Percentiles rank a stretch among this genome's conserved stretches.
Conservation (phyloP, 2,113 vertebrate species). For the Mesitornis unicolor region DNA sequence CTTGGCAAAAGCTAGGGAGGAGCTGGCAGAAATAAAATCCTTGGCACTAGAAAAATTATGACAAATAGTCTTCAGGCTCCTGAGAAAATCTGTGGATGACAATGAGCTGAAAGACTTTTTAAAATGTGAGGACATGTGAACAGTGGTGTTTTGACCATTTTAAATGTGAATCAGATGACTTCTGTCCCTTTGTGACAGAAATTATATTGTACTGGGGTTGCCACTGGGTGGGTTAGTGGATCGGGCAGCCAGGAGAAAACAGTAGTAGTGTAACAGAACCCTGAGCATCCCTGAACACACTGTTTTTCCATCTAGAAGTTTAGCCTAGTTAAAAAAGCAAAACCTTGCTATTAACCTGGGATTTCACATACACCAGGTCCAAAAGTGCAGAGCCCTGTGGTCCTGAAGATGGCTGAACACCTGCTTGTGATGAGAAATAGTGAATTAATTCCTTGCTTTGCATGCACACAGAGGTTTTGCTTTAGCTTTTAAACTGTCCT, state of each 20-base stretch:
- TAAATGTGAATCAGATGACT: neutral
- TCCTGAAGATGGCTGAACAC: neutral
- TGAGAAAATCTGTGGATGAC: neutral
- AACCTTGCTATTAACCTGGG: neutral
- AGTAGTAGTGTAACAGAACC: neutral
- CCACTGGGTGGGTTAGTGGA: neutral
- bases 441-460: neutral
- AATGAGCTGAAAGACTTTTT: neutral
- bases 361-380: neutral
- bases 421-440: rapidly evolving
- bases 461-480: rapidly evolving
- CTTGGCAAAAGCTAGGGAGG: neutral
- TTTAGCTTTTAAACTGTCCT: neutral
- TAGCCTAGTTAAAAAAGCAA: neutral
- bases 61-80: neutral
- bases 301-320: neutral
- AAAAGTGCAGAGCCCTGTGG: neutral
- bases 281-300: neutral
- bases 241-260: neutral
- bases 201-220: neutral
- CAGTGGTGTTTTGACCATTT: neutral
- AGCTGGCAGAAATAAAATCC: neutral
- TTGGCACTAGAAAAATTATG: neutral
- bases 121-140: neutral
- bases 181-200: neutral